A percentile compares a stretch with the other conserved stretches of the same genome.
These are phyloP conservation scores for Aelia acuminata DNA, from an alignment of 2,888 invertebrate genomes.

Conservation along the genomic window DNA sequence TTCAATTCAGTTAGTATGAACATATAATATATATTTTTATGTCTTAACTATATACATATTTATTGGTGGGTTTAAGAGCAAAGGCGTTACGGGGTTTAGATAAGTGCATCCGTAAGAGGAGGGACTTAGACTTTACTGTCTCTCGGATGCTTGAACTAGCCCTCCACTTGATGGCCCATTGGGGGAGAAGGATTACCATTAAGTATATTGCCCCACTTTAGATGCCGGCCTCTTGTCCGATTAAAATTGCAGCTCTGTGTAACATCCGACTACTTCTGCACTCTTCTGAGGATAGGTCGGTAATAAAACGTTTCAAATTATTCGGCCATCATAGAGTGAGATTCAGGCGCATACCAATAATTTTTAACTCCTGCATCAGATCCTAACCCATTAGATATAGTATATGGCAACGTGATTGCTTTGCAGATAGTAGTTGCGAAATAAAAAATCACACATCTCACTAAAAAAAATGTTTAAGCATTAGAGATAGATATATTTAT, in stretches of 20 bases:
- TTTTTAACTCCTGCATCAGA: not conserved
- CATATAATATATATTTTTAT: not conserved
- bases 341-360: not conserved
- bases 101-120: not conserved
- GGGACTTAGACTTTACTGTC: constrained; percentile 32
- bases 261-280: not conserved
- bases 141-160: not conserved
- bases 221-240: not conserved
- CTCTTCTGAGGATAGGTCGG: not conserved
- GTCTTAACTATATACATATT: not conserved
- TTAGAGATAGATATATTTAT: too few relatives aligned
- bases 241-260: constrained; percentile 2
- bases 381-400: too few relatives aligned
- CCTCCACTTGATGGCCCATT: constrained; percentile 5
- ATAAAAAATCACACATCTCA: too few relatives aligned
- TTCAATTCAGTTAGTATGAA: too few relatives aligned
- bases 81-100: not conserved
- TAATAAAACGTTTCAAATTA: not conserved
- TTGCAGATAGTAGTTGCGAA: too few relatives aligned
- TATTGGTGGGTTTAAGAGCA: not conserved
- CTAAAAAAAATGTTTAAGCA: too few relatives aligned
- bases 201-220: constrained; percentile 2
- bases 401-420: too few relatives aligned
- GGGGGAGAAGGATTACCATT: not conserved
- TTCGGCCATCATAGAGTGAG: not conserved